Evolutionary conservation across 2,888 invertebrate genomes (phyloP), one percentile per base, ranked within the genome.

Genomic region (Sarcophaga rosellei): DNA sequence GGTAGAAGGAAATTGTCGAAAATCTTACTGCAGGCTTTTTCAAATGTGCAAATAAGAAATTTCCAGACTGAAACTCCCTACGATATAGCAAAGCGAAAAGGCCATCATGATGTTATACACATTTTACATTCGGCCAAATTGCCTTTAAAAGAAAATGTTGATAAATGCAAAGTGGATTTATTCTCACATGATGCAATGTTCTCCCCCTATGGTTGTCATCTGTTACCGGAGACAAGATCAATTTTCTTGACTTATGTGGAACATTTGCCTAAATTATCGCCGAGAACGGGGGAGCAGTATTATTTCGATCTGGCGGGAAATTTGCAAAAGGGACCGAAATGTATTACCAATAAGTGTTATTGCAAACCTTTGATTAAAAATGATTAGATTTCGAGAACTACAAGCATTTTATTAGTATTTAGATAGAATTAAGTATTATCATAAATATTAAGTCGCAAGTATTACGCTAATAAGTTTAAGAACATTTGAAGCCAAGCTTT

Each of bases 271-370:
- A 95, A 96, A 92, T 97, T 98, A 92, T 98, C 98, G 0, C 94
- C 98, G 23, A 95, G 95, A 89, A 96, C 96, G 90, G 99, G 98
- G 85, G 98, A 98, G 93, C 98, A 98, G 93, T 99, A 99, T 93
- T 99, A 96, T 93, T 94, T 98, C 89, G 99, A 99, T 93, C 94
- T 99, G 88, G 98, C 98, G 17, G 99, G 99, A 2, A 98, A 98
- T 91, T 97, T 99, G 86, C 96, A 97, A 89, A 98, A 99, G 94
- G 98, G 98, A 1, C 98, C 98, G 0, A 96, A 98, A n/a, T 98
- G 98, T 0, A 96, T 97, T 2, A 98, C 98, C 0, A 97, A 98
- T 92, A 97, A 97, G 0, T 98, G 98, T 93, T 98, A 97, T 91
- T 99, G 99, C 92, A 97, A 97, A 0, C 98, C 98, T 0, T 96